A percentile compares a stretch with the other conserved stretches of the same genome.
Conservation (phyloP, 2,113 vertebrate species). For the Nettapus auritus region DNA sequence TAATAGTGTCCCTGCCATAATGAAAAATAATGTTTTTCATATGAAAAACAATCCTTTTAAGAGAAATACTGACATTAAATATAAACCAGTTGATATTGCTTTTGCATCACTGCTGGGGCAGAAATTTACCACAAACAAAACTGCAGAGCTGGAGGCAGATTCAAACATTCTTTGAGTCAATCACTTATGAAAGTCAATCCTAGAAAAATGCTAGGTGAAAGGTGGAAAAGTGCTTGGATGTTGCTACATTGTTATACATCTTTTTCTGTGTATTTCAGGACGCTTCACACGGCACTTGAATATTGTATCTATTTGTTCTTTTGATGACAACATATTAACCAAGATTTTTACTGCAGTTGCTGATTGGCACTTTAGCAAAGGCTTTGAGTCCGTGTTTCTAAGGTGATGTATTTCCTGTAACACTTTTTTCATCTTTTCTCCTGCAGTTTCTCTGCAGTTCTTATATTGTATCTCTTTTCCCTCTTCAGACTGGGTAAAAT, state of each 20-base stretch:
- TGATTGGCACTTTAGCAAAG: constrained; percentile 91
- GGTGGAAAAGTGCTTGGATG: background rate
- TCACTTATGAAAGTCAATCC: background rate
- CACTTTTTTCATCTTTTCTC: background rate
- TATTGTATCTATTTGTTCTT: constrained; percentile 85
- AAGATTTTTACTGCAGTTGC: constrained; percentile 89
- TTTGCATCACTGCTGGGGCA: background rate
- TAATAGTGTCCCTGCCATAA: background rate
- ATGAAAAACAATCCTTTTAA: background rate
- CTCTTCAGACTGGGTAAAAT: constrained; percentile 84
- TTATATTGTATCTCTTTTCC: background rate
- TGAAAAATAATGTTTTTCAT: background rate
- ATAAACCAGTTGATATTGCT: background rate
- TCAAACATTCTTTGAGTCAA: background rate
- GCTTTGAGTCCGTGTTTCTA: constrained; percentile 84
- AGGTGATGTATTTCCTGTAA: constrained; percentile 74
- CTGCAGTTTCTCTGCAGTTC: background rate
- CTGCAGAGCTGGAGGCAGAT: background rate
- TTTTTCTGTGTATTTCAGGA: constrained; percentile 71
- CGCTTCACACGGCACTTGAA: constrained; percentile 92
- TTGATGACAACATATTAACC: constrained; percentile 87
- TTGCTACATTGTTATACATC: background rate
- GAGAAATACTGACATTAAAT: background rate
- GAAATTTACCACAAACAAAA: background rate
- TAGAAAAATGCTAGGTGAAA: background rate